A percentile compares a stretch with the other conserved stretches of the same genome.
These are phyloP conservation scores for Ctenicera cuprea DNA, from an alignment of 2,888 invertebrate genomes.

Conservation along the genomic window DNA sequence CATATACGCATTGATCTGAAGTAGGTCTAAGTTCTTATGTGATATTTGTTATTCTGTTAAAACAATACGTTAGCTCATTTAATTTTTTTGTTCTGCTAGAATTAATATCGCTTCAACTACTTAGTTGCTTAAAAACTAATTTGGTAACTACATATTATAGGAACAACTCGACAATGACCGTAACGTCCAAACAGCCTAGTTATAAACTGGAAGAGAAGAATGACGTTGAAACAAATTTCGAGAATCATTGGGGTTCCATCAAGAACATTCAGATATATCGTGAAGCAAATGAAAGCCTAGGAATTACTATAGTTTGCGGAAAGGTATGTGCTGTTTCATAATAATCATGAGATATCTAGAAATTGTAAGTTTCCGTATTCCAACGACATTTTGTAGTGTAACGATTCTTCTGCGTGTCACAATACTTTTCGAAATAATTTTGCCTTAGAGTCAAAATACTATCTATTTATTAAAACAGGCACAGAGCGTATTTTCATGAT, in stretches of 20 bases:
- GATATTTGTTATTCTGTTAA: not conserved
- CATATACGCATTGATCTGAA: not conserved
- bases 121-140: too few relatives aligned
- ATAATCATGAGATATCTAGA: too few relatives aligned
- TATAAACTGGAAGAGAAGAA: slow-evolving; percentile 18
- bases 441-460: too few relatives aligned
- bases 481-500: too few relatives aligned
- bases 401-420: too few relatives aligned
- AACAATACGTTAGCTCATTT: too few relatives aligned
- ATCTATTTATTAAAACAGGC: too few relatives aligned
- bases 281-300: slow-evolving; percentile 87
- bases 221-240: slow-evolving; percentile 72
- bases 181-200: slow-evolving; percentile 29
- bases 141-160: slow-evolving; percentile 6
- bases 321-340: slow-evolving; percentile 77
- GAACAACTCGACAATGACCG: slow-evolving; percentile 30
- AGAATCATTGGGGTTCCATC: slow-evolving; percentile 90
- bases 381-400: too few relatives aligned
- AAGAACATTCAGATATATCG: slow-evolving; percentile 84
- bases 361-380: too few relatives aligned
- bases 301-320: slow-evolving; percentile 98
- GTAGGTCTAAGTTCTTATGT: not conserved
- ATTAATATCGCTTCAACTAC: too few relatives aligned
- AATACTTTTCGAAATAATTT: too few relatives aligned
- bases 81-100: too few relatives aligned